Base-by-base conservation (phyloP, 2,888 invertebrate species). In the Gasteruption jaculator region DNA sequence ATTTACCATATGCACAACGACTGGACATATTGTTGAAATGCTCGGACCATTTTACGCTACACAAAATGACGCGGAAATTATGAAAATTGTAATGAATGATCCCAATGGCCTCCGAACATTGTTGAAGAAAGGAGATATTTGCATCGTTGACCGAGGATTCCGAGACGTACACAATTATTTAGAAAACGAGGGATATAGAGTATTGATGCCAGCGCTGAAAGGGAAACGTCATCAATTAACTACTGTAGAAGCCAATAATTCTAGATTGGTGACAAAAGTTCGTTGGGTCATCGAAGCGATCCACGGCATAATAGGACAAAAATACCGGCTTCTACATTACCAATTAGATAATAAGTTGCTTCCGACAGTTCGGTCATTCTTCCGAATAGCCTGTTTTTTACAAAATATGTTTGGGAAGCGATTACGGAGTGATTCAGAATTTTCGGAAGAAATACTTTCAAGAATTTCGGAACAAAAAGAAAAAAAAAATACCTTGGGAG, bases 201-300 rank as follows among this genome's bases (percentile, higher is more conserved):
- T 56, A 12, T 33, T 58, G 11, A 60, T 60, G 58, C 54, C 54
- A 22, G 56, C 53, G 7, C 45, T 44, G 12, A 55, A 52, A 45
- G 51, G 53, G 6, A 53, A 52, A 21, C 27, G 49, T 20, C 39
- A 40, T 7, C 50, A 54, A 24, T 36, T 57, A 12, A 38, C 49
- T 19, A 45, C 50, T 5, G 24, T 30, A 22, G 50, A 53, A 25
- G 41, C 54, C 4, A 56, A 56, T 34, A 14, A 47, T 16, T 49
- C 43, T 6, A 38, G 53, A 16, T 47, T 46, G 15, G 50, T 52
- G 2, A 56, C 52, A 4, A 57, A 54, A 46, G 32, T 43, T 42
- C 42, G 46, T 22, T 50, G 52, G 49, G 43, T 26, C 5, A 47
- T 52, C 8, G 51, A 50, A 37, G 41, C 51, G 4, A 27, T 48